These are phyloP conservation scores for Pogonomyrmex californicus DNA, from an alignment of 1,140 invertebrate genomes.

Conservation along the genomic window DNA sequence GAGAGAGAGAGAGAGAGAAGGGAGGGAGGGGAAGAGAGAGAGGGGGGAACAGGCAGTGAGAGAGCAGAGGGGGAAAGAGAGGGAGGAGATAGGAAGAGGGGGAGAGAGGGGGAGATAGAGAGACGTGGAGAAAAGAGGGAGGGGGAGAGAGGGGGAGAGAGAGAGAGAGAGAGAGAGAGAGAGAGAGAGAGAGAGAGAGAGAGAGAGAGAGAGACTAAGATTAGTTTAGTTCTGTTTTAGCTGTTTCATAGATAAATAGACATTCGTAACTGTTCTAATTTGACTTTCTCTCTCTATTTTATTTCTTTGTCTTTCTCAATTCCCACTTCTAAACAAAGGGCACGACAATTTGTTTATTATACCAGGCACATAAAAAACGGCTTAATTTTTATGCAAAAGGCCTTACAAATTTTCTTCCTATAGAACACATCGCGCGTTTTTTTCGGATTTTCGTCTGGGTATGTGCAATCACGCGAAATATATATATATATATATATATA, in stretches of 20 bases:
- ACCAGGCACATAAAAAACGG: conserved; percentile 69
- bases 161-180: not conserved
- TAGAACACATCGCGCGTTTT: conserved; percentile 69
- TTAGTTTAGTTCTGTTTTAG: conserved; percentile 36
- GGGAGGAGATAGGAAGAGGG: too few species aligned
- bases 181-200: not conserved
- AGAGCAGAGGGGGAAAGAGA: too few species aligned
- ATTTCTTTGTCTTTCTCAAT: conserved; percentile 55
- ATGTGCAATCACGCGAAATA: conserved; percentile 68
- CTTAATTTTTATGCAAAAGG: conserved; percentile 86
- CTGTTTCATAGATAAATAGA: conserved; percentile 19
- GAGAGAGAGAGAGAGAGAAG: too few species aligned
- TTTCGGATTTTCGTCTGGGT: conserved; percentile 60
- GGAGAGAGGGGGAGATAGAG: too few species aligned
- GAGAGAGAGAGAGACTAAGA: conserved; percentile 20
- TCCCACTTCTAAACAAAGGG: conserved; percentile 68
- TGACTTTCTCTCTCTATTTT: conserved; percentile 60
- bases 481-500: too few species aligned
- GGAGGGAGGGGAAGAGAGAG: too few species aligned
- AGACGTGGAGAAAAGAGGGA: too few species aligned
- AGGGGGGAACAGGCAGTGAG: too few species aligned
- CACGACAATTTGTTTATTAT: conserved; percentile 69
- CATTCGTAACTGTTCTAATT: conserved; percentile 26
- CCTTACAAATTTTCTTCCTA: conserved; percentile 77
- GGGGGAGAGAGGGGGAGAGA: conserved; percentile 9